Conservation (phyloP, 2,888 invertebrate species). For the Autographa gamma region DNA sequence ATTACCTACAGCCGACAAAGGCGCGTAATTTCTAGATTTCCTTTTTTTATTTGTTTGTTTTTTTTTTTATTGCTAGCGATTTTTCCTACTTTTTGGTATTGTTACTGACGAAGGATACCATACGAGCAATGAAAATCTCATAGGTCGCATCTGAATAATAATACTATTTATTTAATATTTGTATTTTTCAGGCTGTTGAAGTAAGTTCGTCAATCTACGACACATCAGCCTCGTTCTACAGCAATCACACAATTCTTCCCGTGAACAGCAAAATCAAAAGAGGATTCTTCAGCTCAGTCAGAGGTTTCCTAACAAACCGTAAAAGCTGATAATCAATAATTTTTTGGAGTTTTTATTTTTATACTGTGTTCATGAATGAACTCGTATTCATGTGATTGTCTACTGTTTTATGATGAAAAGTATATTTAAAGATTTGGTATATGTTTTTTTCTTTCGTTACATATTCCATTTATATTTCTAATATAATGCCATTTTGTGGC, state of each 20-base stretch:
- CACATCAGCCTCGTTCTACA: conserved; percentile 82
- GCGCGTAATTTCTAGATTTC: no score
- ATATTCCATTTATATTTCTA: background rate
- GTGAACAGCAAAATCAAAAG: conserved; percentile 73
- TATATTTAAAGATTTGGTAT: conserved; percentile 35
- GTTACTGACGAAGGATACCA: no score
- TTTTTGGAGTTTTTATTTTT: conserved; percentile 44
- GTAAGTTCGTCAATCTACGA: conserved; percentile 81
- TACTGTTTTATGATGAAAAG: conserved; percentile 36
- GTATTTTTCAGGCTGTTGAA: conserved; percentile 74
- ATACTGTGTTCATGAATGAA: conserved; percentile 35
- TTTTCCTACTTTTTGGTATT: no score
- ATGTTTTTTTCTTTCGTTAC: conserved; percentile 11
- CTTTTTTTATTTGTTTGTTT: no score
- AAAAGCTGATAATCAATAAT: conserved; percentile 61
- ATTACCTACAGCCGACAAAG: no score
- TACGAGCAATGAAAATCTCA: no score
- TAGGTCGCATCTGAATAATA: no score
- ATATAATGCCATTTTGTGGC: no score
- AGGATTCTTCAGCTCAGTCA: conserved; percentile 78
- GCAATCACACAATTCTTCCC: conserved; percentile 75
- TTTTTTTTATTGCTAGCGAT: no score
- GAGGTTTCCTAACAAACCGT: conserved; percentile 73
- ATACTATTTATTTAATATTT: background rate
- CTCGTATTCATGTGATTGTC: conserved; percentile 38